Evolutionary conservation across 2,888 invertebrate genomes (phyloP), one percentile per base, ranked within the genome.

Genomic region (Poecilus cupreus): DNA sequence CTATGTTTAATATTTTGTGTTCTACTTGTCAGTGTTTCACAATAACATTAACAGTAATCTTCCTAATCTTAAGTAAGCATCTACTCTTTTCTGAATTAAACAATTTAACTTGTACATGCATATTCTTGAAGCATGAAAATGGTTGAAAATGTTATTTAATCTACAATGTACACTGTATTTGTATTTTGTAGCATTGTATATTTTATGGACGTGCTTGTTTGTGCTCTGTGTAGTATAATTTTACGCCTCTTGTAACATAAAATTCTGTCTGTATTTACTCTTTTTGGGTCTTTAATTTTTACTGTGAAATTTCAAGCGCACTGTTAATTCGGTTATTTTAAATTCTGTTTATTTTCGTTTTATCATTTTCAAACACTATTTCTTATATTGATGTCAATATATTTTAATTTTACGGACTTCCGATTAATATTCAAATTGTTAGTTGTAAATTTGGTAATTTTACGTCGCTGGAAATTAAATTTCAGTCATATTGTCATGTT

Each of bases 221-320:
- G 51, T 51, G 64, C 32, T 32, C 64, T 60, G 60, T 60, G 60
- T 57, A 57, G 57, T 60, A n/a, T 43, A 43, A 43, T 18, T 18
- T 51, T 13, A 32, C 32, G 51, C 51, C 51, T 51, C 51, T 51
- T 51, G 43, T 43, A 60, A 60, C 6, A 26, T 26, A 60, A 60
- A 43, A 43, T 43, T 60, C 60, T 60, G n/a, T 60, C 60, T 60
- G 10, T 60, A 5, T 5, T 8, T 32, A 8, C 8, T 8, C 1
- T 10, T 43, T 43, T 13, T 32, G 60, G 60, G 60, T 60, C 60
- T 26, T 60, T 26, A 60, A 60, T 13, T 60, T 60, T 60, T 60
- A 60, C 8, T 11, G 8, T 11, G 10, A 54, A 18, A 54, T 54
- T 54, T 54, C 2, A 13, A n/a, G 10, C 43, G 11, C 20, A 18